Evolutionary conservation across 2,113 vertebrate species (phyloP), one percentile per base, ranked within the genome.

Genomic region (Caranx melampygus): DNA sequence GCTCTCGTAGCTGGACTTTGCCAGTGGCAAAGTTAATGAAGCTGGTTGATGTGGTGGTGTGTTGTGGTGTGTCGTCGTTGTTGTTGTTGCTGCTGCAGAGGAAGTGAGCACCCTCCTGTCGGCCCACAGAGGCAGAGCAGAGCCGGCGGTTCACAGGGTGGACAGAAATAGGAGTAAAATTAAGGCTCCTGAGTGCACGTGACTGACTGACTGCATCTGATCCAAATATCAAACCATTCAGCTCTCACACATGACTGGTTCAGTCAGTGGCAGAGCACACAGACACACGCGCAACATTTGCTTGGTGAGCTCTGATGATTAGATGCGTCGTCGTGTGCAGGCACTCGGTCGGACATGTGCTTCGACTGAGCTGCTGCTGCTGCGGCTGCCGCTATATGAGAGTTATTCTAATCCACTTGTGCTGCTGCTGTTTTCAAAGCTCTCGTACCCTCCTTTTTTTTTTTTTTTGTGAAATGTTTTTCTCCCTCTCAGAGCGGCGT

Each of bases 11-110:
- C 42, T 52, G 57, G 55, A 54, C 57, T 69, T 68, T 42, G 15
- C 75, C 44, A n/a, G 49, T 7, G 33, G 35, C 65, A 69, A 69
- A 61, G 44, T 52, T 78, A 44, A 61, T 78, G 63, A 76, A 67
- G 49, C 68, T 18, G 54, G 54, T 4, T 44, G n/a, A 71, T 15
- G 15, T 20, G 40, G 31, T 47, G 9, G 8, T 3, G 3, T 47
- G 42, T 18, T 66, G 52, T 26, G 26, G 26, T 26, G 26, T 26
- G 26, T 26, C 26, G 26, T 26, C 26, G 26, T 26, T 26, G 26
- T 26, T 26, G 26, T 26, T 26, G 26, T 26, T 26, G 26, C 26
- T 26, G 26, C 26, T 26, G 26, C 26, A 26, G 26, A 26, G 26
- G 26, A 26, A 26, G 26, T 26, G 35, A n/a, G 47, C 10, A 52